phyloP scores from a whole-genome alignment of 2,888 invertebrate species.

The Alsophila aescularia region DNA sequence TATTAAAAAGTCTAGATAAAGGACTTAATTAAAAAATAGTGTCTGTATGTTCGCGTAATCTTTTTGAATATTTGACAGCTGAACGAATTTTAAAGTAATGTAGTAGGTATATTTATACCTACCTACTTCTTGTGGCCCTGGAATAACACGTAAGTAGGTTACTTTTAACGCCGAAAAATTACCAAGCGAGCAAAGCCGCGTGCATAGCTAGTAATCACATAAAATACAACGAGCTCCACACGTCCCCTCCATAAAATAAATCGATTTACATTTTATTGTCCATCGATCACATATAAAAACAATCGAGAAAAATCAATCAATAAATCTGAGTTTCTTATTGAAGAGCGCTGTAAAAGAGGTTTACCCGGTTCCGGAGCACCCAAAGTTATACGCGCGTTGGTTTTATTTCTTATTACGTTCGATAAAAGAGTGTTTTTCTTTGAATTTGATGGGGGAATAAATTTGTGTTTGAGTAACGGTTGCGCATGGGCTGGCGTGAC shows the following conservation, averaged over 20 bases:
- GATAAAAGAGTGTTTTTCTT: slow-evolving; percentile 44
- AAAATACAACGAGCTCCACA: slow-evolving; percentile 4
- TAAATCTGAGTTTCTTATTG: slow-evolving; percentile 45
- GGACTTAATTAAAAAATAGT: no score
- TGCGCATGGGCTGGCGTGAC: slow-evolving; percentile 56
- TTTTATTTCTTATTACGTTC: slow-evolving; percentile 40
- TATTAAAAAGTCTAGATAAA: no score
- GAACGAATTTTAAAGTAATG: no score
- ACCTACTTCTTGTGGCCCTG: no score
- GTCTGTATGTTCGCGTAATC: no score
- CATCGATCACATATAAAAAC: slow-evolving; percentile 16
- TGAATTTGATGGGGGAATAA: slow-evolving; percentile 30
- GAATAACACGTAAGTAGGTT: no score
- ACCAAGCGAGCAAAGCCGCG: no score
- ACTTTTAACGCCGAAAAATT: no score
- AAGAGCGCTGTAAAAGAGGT: slow-evolving; percentile 42
- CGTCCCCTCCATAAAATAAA: not conserved
- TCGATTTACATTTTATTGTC: not conserved
- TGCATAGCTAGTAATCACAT: slow-evolving; percentile 2
- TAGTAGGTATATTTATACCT: no score
- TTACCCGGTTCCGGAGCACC: slow-evolving; percentile 38
- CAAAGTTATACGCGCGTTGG: slow-evolving; percentile 33
- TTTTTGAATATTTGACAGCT: no score
- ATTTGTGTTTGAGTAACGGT: slow-evolving; percentile 58
- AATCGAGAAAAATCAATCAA: slow-evolving; percentile 44